Base-by-base conservation (phyloP, 2,797 vertebrate species). In the Mycteria americana region DNA sequence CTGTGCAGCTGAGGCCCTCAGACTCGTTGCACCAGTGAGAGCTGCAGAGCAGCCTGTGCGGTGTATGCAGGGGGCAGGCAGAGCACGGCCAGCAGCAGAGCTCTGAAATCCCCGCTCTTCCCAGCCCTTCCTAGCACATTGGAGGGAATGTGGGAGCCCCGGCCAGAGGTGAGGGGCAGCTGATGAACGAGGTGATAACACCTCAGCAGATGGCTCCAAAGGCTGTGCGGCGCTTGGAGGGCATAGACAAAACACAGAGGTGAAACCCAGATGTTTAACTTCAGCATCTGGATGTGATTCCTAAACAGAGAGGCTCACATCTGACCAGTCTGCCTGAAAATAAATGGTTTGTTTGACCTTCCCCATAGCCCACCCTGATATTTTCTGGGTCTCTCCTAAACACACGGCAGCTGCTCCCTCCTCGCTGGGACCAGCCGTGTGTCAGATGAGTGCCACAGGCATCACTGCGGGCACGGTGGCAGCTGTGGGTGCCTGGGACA, bases 221-320 rank as follows among this genome's bases (percentile, higher is more conserved):
- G 70, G 63, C 88, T 83, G 70, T 19, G 11, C 67, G 21, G 51
- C 0, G 0, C 65, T 89, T 84, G 43, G 63, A 69, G 70, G 68
- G 35, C 0, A 4, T 76, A 97, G 93, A 91, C 92, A 95, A 91
- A 96, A 92, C 94, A 93, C 84, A 84, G 92, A 90, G 95, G 95
- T 96, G 91, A 94, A 92, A 82, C 85, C 95, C 93, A 96, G 95
- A 97, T 96, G 96, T 97, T 97, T 90, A 94, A 90, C 92, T 95
- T 97, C 91, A 94, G 93, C 96, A 97, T 96, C 92, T 97, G 96
- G 92, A 96, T 95, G 70, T 90, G 94, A 97, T 96, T 97, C 85
- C 85, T 92, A 96, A 97, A 92, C 92, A 96, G 81, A 96, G 88
- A 93, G 51, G 1, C 82, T 95, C 94, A 81, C 80, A 74, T 93